Base-by-base conservation (phyloP, 2,888 invertebrate genomes). In the Halictus ligatus region DNA sequence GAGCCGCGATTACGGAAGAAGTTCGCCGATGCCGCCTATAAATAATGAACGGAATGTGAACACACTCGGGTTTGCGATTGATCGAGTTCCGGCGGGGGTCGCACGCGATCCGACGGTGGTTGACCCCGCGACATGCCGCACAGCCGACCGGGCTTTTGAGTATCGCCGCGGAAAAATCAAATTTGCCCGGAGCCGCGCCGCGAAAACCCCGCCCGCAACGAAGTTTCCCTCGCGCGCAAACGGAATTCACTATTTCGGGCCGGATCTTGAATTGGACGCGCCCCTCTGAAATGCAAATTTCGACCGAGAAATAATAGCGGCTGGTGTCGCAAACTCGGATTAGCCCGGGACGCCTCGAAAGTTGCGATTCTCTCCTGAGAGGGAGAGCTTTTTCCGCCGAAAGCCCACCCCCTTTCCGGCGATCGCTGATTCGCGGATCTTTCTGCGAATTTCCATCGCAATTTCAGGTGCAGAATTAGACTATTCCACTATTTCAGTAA, bases 91-190 rank as follows among this genome's bases (percentile, higher is more conserved):
- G 78, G 78, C 72, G 35, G 80, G 82, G 88, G 21, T 82, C 75
- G 78, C 87, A 88, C 88, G 88, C 87, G 88, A 87, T 29, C 75
- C 64, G 73, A 43, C 78, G 88, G 88, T 87, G 74, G 78, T 84
- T 81, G 88, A 88, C 87, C 88, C 76, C 80, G 71, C 35, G 72
- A 75, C 75, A 48, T 35, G 75, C 77, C 0, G 18, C 7, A 69
- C 35, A 1, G 35, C 35, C 35, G 0, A 40, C 69, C 15, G 67
- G 80, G 50, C 71, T 84, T 88, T 80, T 78, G 75, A 72, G 73
- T 71, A 71, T 50, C 76, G 29, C 46, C 76, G 60, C 25, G 50
- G 76, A 86, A 87, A 86, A 87, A 86, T 83, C 86, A 83, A 80
- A 86, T 87, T 83, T 86, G 60, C 67, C 3, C 54, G 54, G 54